phyloP scores from a whole-genome alignment of 2,888 invertebrate genomes.

The Dolichopus griseipennis region DNA sequence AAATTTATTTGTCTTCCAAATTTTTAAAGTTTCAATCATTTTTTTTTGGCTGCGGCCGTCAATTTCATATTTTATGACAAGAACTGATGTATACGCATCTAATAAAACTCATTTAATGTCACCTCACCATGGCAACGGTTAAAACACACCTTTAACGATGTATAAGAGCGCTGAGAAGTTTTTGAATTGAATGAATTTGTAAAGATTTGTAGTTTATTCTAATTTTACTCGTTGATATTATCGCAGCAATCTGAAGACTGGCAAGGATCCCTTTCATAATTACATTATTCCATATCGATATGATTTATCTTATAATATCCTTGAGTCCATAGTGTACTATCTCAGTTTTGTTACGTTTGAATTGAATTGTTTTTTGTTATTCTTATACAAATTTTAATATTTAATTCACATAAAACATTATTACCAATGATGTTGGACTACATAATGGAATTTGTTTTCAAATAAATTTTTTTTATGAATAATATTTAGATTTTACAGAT shows the following conservation, averaged over 20 bases:
- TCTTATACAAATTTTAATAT: neutral
- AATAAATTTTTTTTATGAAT: neutral
- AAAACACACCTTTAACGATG: neutral
- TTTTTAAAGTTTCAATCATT: neutral
- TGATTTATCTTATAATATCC: neutral
- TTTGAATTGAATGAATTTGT: too few species aligned
- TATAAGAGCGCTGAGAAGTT: too few species aligned
- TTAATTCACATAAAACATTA: neutral
- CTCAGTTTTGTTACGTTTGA: neutral
- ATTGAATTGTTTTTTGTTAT: neutral
- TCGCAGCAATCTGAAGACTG: neutral
- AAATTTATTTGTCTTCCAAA: neutral
- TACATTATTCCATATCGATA: neutral
- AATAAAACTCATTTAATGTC: neutral
- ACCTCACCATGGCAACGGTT: neutral
- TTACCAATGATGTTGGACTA: neutral
- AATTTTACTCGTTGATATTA: neutral
- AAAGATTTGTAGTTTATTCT: neutral
- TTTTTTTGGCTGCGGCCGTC: neutral
- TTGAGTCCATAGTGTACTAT: neutral
- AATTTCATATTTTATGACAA: neutral
- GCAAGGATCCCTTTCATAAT: neutral
- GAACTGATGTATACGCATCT: neutral
- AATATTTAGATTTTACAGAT: too few species aligned
- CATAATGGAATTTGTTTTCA: neutral